Evolutionary conservation across 2,797 vertebrate species (phyloP), one percentile per base, ranked within the genome.

Genomic region (Onychomys leucogaster): DNA sequence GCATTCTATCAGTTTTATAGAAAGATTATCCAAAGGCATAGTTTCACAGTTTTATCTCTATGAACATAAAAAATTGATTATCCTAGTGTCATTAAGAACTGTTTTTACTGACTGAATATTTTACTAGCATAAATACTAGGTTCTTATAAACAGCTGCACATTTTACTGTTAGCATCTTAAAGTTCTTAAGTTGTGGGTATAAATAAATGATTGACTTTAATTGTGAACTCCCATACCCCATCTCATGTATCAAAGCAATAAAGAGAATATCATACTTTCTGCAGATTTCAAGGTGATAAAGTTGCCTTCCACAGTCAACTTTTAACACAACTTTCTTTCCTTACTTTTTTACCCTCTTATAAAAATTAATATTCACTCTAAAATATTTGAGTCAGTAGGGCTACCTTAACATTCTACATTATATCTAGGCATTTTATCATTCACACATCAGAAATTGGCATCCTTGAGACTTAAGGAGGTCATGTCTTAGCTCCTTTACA

Each of bases 81-180:
- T 83, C 86, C 78, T 59, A 29, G 63, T 52, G 41, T 82, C 89
- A 94, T 96, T 96, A 96, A 95, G 87, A 93, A 90, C 29, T 90
- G 82, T 17, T 97, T 96, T 97, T 94, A 91, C 94, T 77, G 92
- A 97, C 83, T 75, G 89, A 90, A 93, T 96, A 95, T 97, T 96
- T 97, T 95, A 43, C 75, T 95, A 84, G 55, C 81, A 52, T 95
- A 94, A 92, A 94, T 78, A 61, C 29, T 86, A 75, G 12, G 41
- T 84, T 95, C 55, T 96, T 95, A 89, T 90, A 98, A 97, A 97
- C 89, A 98, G 83, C 77, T 94, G 92, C 14, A 37, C 55, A 85
- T 86, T 95, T 97, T 98, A 84, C 80, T 96, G 75, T 96, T 82
- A 78, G 82, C 59, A 92, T 94, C 46, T 63, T 90, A 63, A 90